Base-by-base conservation (phyloP, 2,888 invertebrate species). In the Augiades crinisus region DNA sequence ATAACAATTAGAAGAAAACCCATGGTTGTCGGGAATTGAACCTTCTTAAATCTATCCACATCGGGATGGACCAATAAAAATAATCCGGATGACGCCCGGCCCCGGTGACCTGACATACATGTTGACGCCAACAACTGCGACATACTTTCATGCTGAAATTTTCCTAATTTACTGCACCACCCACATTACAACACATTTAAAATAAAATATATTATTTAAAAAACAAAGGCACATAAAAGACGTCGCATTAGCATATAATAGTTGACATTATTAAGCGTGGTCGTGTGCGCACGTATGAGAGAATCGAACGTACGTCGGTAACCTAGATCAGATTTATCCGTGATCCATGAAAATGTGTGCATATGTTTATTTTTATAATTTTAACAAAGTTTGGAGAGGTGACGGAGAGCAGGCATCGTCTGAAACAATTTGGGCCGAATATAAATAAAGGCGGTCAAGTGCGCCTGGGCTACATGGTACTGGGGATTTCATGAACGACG, bases 51-150 rank as follows among this genome's bases (percentile, higher is more conserved):
- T 40, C 45, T 40, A 31, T 44, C 36, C 37, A 54, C 51, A 47
- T 49, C 27, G 47, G 37, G 51, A 49, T 54, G 40, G 34, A 62
- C 68, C 71, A 78, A 78, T 81, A 79, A 81, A 80, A 82, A 79
- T 78, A 79, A 78, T 83, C 74, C 69, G 59, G 67, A 75, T 76
- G 79, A 71, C 64, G 64, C 67, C 52, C 68, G 68, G 70, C 62
- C 75, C 70, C 68, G 68, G 65, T 79, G 81, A 81, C 78, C 81
- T 78, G 81, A 70, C 78, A 78, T 60, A 78, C 71, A 72, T 78
- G 67, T 65, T 67, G 70, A 66, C 76, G 80, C 75, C 75, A 74
- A 77, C 75, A 69, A 76, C 70, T 72, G 77, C 72, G 83, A 77
- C 81, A 84, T 66, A 80, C 73, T 79, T 82, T 61, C 44, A 55